Evolutionary conservation across 2,113 vertebrate species (phyloP).

Genomic region (Gymnorhina tibicen): DNA sequence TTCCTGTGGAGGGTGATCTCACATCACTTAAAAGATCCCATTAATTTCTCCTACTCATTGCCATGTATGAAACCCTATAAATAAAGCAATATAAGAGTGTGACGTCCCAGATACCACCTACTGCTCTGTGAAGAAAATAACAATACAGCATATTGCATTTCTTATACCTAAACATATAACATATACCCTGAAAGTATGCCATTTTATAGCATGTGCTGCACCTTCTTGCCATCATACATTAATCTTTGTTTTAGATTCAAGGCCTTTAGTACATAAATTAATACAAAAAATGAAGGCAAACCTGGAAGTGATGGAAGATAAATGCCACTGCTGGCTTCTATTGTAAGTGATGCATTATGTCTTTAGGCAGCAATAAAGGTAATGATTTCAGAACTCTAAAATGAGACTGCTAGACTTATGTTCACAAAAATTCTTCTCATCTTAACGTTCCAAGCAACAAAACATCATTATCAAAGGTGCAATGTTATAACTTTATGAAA

Average conservation of each 20-base stretch:
- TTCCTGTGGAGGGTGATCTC: slow-evolving; percentile 35
- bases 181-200: neutral
- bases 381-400: slow-evolving; percentile 54
- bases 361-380: slow-evolving; percentile 62
- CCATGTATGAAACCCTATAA: neutral
- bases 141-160: neutral
- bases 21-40: slow-evolving; percentile 14
- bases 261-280: neutral
- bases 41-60: slow-evolving; percentile 24
- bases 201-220: neutral
- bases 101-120: neutral
- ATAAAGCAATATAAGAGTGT: neutral
- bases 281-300: slow-evolving; percentile 24
- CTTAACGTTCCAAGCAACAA: slow-evolving; percentile 2
- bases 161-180: neutral
- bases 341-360: slow-evolving; percentile 29
- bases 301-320: neutral
- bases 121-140: neutral
- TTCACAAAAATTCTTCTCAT: slow-evolving; percentile 26
- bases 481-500: neutral
- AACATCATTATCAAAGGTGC: neutral
- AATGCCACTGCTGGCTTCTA: neutral
- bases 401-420: slow-evolving; percentile 19
- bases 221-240: neutral
- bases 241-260: neutral